These are phyloP conservation scores for Malacoctenus gilli DNA, from an alignment of 2,797 vertebrate genomes.

Conservation along the genomic window DNA sequence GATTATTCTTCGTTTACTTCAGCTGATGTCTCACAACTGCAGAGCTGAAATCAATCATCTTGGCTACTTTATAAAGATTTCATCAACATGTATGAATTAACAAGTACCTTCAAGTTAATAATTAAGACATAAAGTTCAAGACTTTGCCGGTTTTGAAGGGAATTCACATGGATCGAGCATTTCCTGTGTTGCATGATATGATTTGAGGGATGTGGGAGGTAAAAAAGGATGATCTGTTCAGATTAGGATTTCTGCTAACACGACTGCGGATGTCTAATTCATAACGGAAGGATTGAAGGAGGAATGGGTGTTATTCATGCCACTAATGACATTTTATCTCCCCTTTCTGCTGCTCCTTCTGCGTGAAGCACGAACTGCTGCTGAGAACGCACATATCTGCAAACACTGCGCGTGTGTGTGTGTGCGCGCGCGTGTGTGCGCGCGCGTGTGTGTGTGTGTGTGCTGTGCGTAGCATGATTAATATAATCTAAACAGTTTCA, in stretches of 20 bases:
- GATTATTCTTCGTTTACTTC: constrained; percentile 17
- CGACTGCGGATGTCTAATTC: constrained; percentile 28
- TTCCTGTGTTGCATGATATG: constrained; percentile 4
- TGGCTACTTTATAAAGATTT: too few species aligned
- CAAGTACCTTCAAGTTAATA: too few species aligned
- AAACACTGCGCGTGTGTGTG: not conserved
- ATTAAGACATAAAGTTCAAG: too few species aligned
- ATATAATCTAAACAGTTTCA: constrained; percentile 74
- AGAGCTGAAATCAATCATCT: too few species aligned
- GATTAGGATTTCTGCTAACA: constrained; percentile 57
- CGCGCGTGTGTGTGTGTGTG: constrained; percentile 11
- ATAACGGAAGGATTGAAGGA: constrained; percentile 19
- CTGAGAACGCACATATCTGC: constrained; percentile 17
- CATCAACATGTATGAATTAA: too few species aligned
- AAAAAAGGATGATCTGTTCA: constrained; percentile 30
- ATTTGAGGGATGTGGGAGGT: constrained; percentile 2
- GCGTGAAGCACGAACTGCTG: constrained; percentile 3
- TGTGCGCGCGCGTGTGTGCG: constrained; percentile 17
- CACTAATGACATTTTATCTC: constrained; percentile 48
- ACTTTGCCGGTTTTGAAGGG: too few species aligned
- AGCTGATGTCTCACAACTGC: not conserved
- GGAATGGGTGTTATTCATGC: constrained; percentile 10
- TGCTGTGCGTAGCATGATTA: constrained; percentile 61
- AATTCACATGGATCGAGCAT: too few species aligned
- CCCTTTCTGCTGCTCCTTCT: constrained; percentile 16